Conservation (phyloP, 2,797 vertebrate genomes). For the Mormyrus proboscirostris region DNA sequence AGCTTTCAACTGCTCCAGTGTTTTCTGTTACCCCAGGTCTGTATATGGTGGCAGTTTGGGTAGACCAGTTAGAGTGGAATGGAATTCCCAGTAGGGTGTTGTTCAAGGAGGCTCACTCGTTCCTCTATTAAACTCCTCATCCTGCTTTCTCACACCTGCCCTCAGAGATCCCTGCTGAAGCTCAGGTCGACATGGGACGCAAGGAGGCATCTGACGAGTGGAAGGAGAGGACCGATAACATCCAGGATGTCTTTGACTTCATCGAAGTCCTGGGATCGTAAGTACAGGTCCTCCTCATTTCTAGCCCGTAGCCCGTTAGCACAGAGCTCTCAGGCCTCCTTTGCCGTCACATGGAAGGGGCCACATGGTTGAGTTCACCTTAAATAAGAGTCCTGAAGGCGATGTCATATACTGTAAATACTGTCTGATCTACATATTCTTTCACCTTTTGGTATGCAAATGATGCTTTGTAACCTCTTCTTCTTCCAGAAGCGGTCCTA, state of each 20-base stretch:
- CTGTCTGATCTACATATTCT: neutral
- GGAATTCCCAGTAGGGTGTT: neutral
- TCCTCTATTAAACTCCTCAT: neutral
- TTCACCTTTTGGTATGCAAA: neutral
- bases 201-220: conserved; percentile 72
- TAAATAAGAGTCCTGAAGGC: neutral
- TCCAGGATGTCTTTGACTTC: conserved; percentile 85
- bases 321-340: neutral
- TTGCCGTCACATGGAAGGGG: neutral
- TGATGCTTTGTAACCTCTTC: neutral
- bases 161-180: conserved; percentile 63
- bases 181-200: conserved; percentile 74
- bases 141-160: conserved; percentile 1
- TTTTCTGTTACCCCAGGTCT: neutral
- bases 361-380: neutral
- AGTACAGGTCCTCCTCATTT: conserved; percentile 51
- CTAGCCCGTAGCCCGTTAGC: neutral
- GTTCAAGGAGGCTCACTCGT: neutral
- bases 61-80: neutral
- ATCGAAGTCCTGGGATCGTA: conserved; percentile 92
- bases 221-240: conserved; percentile 89
- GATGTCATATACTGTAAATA: neutral
- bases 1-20: neutral
- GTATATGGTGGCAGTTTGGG: neutral
- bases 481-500: neutral